These are phyloP conservation scores for Tapirus indicus DNA, from an alignment of 2,797 vertebrate genomes.

Conservation along the genomic window DNA sequence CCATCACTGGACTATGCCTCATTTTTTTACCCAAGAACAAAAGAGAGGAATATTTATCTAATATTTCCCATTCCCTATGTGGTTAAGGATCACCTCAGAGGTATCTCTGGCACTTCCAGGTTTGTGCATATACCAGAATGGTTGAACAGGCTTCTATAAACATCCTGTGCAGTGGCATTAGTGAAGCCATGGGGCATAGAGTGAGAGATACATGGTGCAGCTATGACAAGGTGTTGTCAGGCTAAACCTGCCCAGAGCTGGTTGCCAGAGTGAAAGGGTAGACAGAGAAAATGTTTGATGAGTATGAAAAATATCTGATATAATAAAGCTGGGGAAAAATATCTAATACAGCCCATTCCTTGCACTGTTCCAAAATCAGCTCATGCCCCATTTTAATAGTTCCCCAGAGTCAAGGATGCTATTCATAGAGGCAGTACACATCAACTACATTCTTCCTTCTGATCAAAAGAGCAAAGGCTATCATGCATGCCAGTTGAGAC, in stretches of 20 bases:
- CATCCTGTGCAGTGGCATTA: not conserved
- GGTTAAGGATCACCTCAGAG: not conserved
- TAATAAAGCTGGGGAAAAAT: not conserved
- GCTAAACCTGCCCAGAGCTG: not conserved
- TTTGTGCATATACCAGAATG: not conserved
- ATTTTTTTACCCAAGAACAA: not conserved
- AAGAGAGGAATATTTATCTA: not conserved
- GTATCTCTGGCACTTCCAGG: not conserved
- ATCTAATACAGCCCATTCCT: not conserved
- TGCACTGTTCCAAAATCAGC: not conserved
- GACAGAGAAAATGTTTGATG: not conserved
- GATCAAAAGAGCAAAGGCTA: not conserved
- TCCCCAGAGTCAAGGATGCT: not conserved
- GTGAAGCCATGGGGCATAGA: not conserved
- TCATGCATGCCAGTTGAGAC: not conserved
- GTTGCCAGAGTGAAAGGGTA: not conserved
- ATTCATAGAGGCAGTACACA: not conserved
- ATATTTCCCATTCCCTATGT: not conserved
- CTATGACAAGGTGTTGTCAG: not conserved
- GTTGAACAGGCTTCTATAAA: not conserved
- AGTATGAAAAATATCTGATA: not conserved
- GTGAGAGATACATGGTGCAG: not conserved
- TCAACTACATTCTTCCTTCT: not conserved
- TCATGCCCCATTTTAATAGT: not conserved
- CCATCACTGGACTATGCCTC: not conserved